phyloP scores from a whole-genome alignment of 2,888 invertebrate species.

The Cremastinae sp. region DNA sequence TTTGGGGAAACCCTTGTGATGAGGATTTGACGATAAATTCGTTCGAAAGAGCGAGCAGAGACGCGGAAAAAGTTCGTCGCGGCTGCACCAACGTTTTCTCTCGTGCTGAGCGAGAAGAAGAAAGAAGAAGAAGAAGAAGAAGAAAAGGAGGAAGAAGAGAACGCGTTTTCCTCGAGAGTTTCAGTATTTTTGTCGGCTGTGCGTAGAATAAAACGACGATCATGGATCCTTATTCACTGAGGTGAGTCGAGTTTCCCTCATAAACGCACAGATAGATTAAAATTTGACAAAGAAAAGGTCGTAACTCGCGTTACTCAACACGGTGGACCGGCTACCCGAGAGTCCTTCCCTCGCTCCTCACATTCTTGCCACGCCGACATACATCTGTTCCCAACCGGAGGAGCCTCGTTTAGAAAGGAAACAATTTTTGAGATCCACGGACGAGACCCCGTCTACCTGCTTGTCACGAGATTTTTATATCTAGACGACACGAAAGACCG shows the following conservation, averaged over 20 bases:
- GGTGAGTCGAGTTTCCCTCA: slow-evolving; percentile 66
- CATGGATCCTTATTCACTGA: slow-evolving; percentile 77
- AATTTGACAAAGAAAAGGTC: background rate
- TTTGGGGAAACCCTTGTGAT: background rate
- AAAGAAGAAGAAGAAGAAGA: background rate
- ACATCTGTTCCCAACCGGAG: too few species aligned
- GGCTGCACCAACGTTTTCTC: slow-evolving; percentile 1
- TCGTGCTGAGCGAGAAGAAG: background rate
- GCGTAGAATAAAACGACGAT: slow-evolving; percentile 49
- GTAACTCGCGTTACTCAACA: background rate
- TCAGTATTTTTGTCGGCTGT: slow-evolving; percentile 62
- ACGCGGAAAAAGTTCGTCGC: background rate
- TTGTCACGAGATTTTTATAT: background rate
- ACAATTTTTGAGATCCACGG: slow-evolving; percentile 28
- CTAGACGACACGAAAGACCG: too few species aligned
- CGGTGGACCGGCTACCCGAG: background rate
- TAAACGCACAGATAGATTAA: background rate
- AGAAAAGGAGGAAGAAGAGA: slow-evolving; percentile 7
- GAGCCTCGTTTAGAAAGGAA: slow-evolving; percentile 44
- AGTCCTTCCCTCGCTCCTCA: background rate
- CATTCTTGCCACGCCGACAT: too few species aligned
- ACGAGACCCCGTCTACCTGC: slow-evolving; percentile 35
- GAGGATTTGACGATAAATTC: slow-evolving; percentile 6
- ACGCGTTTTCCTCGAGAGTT: background rate
- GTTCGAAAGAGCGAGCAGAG: background rate